Evolutionary conservation across 2,888 invertebrate genomes (phyloP), one percentile per base, ranked within the genome.

Genomic region (Rhingia rostrata): DNA sequence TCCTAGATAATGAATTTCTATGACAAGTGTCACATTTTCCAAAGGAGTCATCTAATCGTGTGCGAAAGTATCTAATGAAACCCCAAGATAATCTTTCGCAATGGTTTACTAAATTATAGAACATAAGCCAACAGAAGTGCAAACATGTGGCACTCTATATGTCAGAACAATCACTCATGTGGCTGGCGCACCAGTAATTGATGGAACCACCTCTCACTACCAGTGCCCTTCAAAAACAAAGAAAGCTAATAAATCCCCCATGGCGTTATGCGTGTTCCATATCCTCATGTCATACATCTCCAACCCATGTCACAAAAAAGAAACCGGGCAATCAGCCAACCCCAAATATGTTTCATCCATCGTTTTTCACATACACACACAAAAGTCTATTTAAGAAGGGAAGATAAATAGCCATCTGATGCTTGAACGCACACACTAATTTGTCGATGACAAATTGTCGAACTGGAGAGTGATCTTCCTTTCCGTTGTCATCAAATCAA

Each of bases 401-500:
- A 77, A 82, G 77, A 72, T 51, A 72, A 82, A 75, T 75, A 69
- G 49, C 49, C 33, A 14, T 80, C 41, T 43, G 32, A 39, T 70
- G 63, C 43, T 32, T 45, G 63, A 64, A 64, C 53, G 39, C 54
- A 72, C 47, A 66, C 70, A 72, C 54, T 77, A 82, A 61, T 82
- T 82, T 72, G 54, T 49, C 61, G 72, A 82, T 72, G 82, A 77
- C 72, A 82, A 82, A 82, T 82, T 82, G 66, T 72, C 61, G 54
- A 72, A 41, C 66, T 58, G 41, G 39, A 75, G 72, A 60, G 33
- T 30, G 64, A 66, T 63, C 12, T 43, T 22, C 22, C 22, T 22
- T 22, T 22, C 22, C 22, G 22, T 22, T 22, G 22, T 22, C 22
- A 22, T 22, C 22, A 22, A 22, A 22, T 22, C 22, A 22, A 22